A percentile compares a stretch with the other conserved stretches of the same genome.
phyloP scores from a whole-genome alignment of 1,140 invertebrate genomes.

The Micrasema minimum region DNA sequence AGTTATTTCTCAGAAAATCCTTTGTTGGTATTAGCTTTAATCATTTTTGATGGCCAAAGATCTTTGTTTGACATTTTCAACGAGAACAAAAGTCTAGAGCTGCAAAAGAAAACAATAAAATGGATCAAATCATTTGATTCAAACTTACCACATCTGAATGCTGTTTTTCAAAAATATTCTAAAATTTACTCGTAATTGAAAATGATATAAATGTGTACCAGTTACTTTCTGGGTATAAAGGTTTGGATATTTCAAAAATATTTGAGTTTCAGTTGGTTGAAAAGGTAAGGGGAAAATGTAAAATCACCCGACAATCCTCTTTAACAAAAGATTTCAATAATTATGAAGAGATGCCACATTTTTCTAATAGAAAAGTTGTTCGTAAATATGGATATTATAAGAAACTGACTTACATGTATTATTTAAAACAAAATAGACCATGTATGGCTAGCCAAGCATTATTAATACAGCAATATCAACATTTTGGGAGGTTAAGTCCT shows the following conservation, averaged over 20 bases:
- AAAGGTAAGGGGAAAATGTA: constrained; percentile 56
- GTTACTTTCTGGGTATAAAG: constrained; percentile 67
- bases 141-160: constrained; percentile 63
- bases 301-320: constrained; percentile 29
- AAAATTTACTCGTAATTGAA: constrained; percentile 57
- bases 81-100: constrained; percentile 59
- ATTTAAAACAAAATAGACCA: constrained; percentile 73
- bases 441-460: constrained; percentile 70
- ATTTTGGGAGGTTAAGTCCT: constrained; percentile 62
- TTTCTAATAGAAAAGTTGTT: constrained; percentile 67
- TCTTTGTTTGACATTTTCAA: constrained; percentile 65
- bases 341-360: constrained; percentile 66
- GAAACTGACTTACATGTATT: constrained; percentile 71
- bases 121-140: constrained; percentile 36
- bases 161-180: constrained; percentile 61
- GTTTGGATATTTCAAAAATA: constrained; percentile 67
- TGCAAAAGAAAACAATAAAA: constrained; percentile 55
- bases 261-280: constrained; percentile 68
- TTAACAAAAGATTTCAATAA: constrained; percentile 14
- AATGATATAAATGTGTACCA: constrained; percentile 69
- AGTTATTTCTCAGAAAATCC: constrained; percentile 63
- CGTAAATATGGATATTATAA: constrained; percentile 72
- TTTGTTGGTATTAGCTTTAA: constrained; percentile 62
- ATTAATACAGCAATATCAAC: constrained; percentile 63
- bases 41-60: constrained; percentile 61